Evolutionary conservation across 1,140 invertebrate species (phyloP).

Genomic region (Neoseiulus cucumeris): DNA sequence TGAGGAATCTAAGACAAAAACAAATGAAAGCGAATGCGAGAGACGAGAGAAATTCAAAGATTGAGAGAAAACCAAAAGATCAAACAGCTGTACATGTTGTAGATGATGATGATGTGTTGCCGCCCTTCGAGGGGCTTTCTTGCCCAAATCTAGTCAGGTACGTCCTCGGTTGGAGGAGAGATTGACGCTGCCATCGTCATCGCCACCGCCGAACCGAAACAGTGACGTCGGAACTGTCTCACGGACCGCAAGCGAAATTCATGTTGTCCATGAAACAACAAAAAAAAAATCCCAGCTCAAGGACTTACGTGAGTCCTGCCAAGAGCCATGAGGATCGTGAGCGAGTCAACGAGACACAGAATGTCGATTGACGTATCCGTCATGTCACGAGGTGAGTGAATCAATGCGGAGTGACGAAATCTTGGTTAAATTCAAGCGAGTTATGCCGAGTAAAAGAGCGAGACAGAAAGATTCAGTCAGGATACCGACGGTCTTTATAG

Average conservation of each 20-base stretch:
- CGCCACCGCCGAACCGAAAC: not conserved
- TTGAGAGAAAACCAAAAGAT: no score
- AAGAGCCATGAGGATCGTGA: not conserved
- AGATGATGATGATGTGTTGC: conserved; percentile 8
- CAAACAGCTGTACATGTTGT: no score
- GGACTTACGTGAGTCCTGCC: not conserved
- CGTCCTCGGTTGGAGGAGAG: conserved; percentile 10
- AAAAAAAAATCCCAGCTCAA: not conserved
- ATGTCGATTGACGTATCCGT: not conserved
- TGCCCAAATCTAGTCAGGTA: conserved; percentile 11
- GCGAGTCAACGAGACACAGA: not conserved
- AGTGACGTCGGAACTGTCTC: not conserved
- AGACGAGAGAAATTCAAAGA: no score
- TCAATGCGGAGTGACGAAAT: not conserved
- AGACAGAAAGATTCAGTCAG: not conserved
- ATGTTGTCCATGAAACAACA: not conserved
- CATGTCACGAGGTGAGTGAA: not conserved
- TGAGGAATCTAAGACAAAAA: no score
- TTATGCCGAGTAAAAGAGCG: not conserved
- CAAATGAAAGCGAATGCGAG: no score
- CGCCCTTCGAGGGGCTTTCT: conserved; percentile 10
- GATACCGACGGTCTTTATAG: not conserved
- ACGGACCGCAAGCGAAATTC: not conserved
- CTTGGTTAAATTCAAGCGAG: not conserved
- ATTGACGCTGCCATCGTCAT: not conserved